phyloP scores from a whole-genome alignment of 1,140 invertebrate genomes.

The Drosophila chauvacae region DNA sequence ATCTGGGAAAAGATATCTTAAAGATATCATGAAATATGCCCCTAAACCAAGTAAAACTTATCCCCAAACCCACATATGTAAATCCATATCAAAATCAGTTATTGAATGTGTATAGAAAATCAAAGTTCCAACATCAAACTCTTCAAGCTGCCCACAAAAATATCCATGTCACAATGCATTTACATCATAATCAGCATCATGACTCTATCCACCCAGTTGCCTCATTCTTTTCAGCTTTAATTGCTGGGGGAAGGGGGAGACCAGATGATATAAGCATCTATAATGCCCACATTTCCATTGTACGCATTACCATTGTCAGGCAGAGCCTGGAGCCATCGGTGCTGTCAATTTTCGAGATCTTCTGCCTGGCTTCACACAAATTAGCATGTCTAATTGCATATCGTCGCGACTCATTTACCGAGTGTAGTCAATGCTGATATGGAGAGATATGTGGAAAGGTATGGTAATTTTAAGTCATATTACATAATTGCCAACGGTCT shows the following conservation, averaged over 20 bases:
- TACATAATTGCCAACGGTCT: conserved; percentile 33
- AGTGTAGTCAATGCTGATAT: conserved; percentile 16
- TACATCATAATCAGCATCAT: conserved; percentile 8
- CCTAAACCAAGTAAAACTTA: neutral
- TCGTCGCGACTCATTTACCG: conserved; percentile 25
- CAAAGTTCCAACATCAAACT: neutral
- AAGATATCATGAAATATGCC: too few species aligned
- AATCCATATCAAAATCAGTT: neutral
- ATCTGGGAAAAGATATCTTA: too few species aligned
- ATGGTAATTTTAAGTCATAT: conserved; percentile 15
- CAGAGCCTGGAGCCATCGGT: neutral
- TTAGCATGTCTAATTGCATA: conserved; percentile 47
- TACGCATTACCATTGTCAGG: conserved; percentile 15
- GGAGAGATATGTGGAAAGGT: conserved; percentile 15
- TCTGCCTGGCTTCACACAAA: conserved; percentile 22
- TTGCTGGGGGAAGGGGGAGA: neutral
- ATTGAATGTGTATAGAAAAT: neutral
- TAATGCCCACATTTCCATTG: conserved; percentile 33
- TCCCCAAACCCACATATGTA: neutral
- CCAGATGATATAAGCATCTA: conserved; percentile 29
- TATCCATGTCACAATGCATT: conserved; percentile 22
- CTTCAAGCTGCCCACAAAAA: conserved; percentile 4
- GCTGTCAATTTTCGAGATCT: conserved; percentile 31
- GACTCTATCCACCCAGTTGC: neutral
- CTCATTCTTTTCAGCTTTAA: conserved; percentile 1